Base-by-base conservation (phyloP, 2,888 invertebrate genomes). In the Zygogramma bicolorata region DNA sequence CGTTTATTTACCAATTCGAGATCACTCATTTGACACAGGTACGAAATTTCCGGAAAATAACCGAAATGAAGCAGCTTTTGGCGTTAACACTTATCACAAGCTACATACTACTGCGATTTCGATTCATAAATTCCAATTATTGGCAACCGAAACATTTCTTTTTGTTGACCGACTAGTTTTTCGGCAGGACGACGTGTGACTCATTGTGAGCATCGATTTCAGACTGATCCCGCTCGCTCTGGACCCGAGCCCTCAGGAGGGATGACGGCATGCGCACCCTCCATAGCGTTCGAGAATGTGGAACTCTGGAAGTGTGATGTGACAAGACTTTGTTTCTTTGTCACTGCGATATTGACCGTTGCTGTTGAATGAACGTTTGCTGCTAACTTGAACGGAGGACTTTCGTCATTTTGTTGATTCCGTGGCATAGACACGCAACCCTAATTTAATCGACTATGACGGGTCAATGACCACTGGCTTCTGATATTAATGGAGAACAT, bases 201-300 rank as follows among this genome's bases (percentile, higher is more conserved):
- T 53, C 71, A 71, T 71, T 8, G 18, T 59, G 34, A 25, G 31
- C 63, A 46, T 57, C 63, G 59, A 65, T 62, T 18, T 49, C 63
- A 40, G 68, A 71, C 71, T 71, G 58, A 65, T 60, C 60, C 58
- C 46, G 49, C 57, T 58, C 46, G 63, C 34, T 31, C 63, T 68
- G 68, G 71, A 68, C 68, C 71, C 65, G 59, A 58, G 15, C 34
- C 53, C 49, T 69, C 63, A 62, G 62, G 6, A 68, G 71, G 71
- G 68, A 71, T 71, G 63, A 49, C 29, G 68, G 29, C 49, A 46
- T 68, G 71, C 71, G 71, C 71, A 71, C 63, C 59, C 71, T 38
- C 49, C 22, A 20, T 25, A 34, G n/a, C 15, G 1, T 49, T 65
- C 46, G 49, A 29, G 65, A 38, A 53, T 18, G 46, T 65, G 49